Base-by-base conservation (phyloP, 2,113 vertebrate genomes). In the Myiozetetes cayanensis region DNA sequence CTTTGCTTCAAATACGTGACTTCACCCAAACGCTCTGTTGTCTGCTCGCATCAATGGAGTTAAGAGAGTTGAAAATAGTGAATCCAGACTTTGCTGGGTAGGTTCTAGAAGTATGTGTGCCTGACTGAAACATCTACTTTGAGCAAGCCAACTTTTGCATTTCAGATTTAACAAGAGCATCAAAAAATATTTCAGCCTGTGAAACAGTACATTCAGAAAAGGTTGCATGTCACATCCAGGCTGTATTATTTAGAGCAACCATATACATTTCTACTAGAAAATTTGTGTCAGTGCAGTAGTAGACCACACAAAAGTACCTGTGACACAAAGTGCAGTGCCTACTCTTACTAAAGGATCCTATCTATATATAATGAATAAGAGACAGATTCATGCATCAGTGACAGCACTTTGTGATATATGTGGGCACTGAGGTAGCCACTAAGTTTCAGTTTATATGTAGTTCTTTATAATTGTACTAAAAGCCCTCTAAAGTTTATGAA, bases 291-390 rank as follows among this genome's bases (percentile, higher is more conserved):
- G 1, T 66, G 25, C 28, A 65, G 4, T 17, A 62, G 8, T 21
- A 7, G 6, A 50, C 20, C 30, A 79, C 37, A 2, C 19, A 53
- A 30, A 8, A 56, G 10, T 52, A 63, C 24, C 27, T 49, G 59
- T 41, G 63, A 23, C 31, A 65, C 2, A 5, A 75, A 58, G 8
- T 33, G 6, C 22, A 18, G 39, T n/a, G n/a, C n/a, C 58, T 37
- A 2, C 19, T 39, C 15, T 31, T 72, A 14, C 27, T 52, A 9
- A 59, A 30, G 13, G 39, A 47, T 25, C 24, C 12, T 31, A 52
- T 1, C 12, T 31, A 52, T 1, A 0, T 55, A 22, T 16, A 41
- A 41, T 4, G 3, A 30, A 10, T 15, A 9, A 22, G 11, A 66
- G 25, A 50, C 35, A 52, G 20, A 27, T 27, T n/a, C 14, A 2